Conservation (phyloP, 2,797 vertebrate species). For the Limosa lapponica region DNA sequence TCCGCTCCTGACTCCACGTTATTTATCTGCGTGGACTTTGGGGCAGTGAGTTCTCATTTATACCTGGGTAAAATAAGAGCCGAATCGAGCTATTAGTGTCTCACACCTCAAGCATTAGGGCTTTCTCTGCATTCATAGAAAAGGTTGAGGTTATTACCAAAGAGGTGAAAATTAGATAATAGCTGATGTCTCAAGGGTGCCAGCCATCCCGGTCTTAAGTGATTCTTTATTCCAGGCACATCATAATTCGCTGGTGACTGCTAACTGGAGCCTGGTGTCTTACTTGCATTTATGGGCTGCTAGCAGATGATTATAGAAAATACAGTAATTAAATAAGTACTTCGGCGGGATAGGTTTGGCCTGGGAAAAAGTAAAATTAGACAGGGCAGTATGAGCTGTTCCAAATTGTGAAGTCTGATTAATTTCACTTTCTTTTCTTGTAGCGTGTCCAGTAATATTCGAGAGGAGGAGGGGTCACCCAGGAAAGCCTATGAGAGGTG, state of each 20-base stretch:
- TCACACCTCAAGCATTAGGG: background rate
- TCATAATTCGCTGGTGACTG: background rate
- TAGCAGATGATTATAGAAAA: conserved; percentile 39
- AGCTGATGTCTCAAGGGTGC: conserved; percentile 18
- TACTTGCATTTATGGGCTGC: background rate
- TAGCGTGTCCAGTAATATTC: background rate
- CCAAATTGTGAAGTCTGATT: background rate
- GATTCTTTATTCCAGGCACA: background rate
- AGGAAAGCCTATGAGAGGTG: background rate
- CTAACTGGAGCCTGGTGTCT: background rate
- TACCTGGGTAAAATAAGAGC: rapidly evolving
- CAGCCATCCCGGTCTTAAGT: background rate
- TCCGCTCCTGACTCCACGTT: rapidly evolving
- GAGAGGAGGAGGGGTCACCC: background rate
- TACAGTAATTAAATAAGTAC: conserved; percentile 28
- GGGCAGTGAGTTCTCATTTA: background rate
- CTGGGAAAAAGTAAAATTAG: conserved; percentile 45
- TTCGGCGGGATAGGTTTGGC: background rate
- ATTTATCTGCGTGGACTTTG: background rate
- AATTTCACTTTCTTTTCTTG: conserved; percentile 48
- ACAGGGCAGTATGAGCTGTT: conserved; percentile 18
- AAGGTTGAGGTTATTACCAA: background rate
- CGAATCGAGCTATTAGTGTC: background rate
- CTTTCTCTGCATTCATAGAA: background rate
- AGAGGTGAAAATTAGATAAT: background rate